phyloP scores from a whole-genome alignment of 2,113 vertebrate species.

The Carollia perspicillata region DNA sequence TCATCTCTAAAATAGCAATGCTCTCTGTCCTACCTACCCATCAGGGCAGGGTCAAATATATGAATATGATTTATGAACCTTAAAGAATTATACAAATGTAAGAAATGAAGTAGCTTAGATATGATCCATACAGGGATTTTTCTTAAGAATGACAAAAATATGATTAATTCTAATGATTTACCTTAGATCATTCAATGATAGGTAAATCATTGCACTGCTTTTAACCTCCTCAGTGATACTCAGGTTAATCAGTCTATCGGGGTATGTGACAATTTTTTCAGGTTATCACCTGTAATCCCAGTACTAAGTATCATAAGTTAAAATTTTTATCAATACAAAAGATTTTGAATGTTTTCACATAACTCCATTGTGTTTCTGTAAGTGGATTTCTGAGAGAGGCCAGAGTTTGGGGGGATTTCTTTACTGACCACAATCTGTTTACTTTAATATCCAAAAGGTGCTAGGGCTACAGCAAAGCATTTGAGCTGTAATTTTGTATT shows the following conservation, averaged over 20 bases:
- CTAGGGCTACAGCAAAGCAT: background rate
- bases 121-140: background rate
- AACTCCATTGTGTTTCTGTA: background rate
- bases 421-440: background rate
- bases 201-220: background rate
- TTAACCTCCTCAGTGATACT: background rate
- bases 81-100: background rate
- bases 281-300: background rate
- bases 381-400: background rate
- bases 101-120: background rate
- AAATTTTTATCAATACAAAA: background rate
- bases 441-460: background rate
- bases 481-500: slow-evolving; percentile 35
- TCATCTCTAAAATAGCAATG: background rate
- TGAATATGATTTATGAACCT: background rate
- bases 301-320: background rate
- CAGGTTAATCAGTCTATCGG: background rate
- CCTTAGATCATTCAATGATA: background rate
- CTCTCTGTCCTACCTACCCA: background rate
- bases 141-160: background rate
- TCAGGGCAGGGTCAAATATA: background rate
- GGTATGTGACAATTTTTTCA: background rate
- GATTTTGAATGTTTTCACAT: background rate
- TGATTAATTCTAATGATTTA: background rate
- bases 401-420: background rate